Evolutionary conservation across 2,888 invertebrate genomes (phyloP).

Genomic region (Yponomeuta malinellus): DNA sequence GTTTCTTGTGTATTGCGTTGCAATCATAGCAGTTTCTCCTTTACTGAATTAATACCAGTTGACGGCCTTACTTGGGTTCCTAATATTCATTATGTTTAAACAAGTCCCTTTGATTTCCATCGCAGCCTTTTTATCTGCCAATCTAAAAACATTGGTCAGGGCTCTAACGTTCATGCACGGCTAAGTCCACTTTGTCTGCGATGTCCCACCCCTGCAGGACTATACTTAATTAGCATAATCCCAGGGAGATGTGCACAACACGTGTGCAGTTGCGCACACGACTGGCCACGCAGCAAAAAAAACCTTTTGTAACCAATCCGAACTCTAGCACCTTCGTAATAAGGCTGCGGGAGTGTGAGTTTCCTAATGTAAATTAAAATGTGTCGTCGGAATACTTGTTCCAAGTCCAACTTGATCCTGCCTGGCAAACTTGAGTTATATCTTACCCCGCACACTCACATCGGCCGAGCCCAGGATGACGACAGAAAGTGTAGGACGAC

Average conservation of each 20-base stretch:
- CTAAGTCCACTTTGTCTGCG: slow-evolving; percentile 5
- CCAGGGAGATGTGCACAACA: slow-evolving; percentile 31
- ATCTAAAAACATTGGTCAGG: slow-evolving; percentile 4
- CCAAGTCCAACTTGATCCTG: background rate
- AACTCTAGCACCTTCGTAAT: background rate
- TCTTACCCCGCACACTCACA: too few species aligned
- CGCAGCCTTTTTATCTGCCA: background rate
- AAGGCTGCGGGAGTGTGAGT: background rate
- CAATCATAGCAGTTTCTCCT: too few species aligned
- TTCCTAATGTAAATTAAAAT: background rate
- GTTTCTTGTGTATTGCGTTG: too few species aligned
- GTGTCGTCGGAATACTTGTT: background rate
- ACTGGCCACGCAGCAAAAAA: slow-evolving; percentile 14
- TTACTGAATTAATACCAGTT: too few species aligned
- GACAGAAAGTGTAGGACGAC: too few species aligned
- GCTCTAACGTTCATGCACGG: slow-evolving; percentile 6
- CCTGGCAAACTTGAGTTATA: background rate
- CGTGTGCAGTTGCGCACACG: slow-evolving; percentile 11
- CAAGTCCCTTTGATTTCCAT: background rate
- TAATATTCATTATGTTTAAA: background rate
- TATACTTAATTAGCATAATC: slow-evolving; percentile 44
- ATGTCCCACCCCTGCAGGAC: slow-evolving; percentile 23
- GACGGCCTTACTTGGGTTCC: background rate
- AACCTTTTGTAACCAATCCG: background rate
- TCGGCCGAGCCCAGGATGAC: too few species aligned